Evolutionary conservation across 2,888 invertebrate genomes (phyloP), one percentile per base, ranked within the genome.

Genomic region (Lepidocyrtinus sp.): DNA sequence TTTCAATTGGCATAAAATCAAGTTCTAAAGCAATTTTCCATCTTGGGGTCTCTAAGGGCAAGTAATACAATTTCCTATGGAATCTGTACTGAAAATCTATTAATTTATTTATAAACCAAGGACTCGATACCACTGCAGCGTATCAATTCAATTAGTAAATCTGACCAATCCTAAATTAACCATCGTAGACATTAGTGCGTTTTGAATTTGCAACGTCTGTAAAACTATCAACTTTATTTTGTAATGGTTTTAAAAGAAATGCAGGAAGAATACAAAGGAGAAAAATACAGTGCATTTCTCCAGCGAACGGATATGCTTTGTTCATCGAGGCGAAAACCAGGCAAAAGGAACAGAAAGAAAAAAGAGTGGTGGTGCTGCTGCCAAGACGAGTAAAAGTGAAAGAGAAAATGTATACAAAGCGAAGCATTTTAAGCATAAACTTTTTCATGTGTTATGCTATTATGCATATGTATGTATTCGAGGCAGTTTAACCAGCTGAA

Each of bases 291-390:
- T 75, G 45, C 61, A 50, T 65, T 75, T 76, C 72, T 62, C 68
- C 70, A 70, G 73, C 74, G 67, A 74, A 69, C 77, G 67, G 75
- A 74, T 74, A 73, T 77, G 74, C 77, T 77, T 82, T 82, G 77
- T 74, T 82, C 77, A 77, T 70, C 77, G 75, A 77, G 75, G 77
- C 77, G 77, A 76, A 26, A 76, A 69, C 70, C 65, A 65, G 62
- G 76, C 72, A 69, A 69, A 71, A 77, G 27, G 63, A 75, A 71
- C 70, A 75, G 74, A 76, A 65, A 76, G 72, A 76, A 72, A 68
- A 50, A 75, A 81, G 73, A 75, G 73, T 50, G 50, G 2, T 69
- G 73, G 76, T 62, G 75, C 36, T 50, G 63, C 73, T 81, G 81
- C 81, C 77, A 74, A 82, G 74, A 80, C 27, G 65, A 74, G 71